Base-by-base conservation (phyloP, 2,888 invertebrate species). In the Scelioninae gen. 1 region DNA sequence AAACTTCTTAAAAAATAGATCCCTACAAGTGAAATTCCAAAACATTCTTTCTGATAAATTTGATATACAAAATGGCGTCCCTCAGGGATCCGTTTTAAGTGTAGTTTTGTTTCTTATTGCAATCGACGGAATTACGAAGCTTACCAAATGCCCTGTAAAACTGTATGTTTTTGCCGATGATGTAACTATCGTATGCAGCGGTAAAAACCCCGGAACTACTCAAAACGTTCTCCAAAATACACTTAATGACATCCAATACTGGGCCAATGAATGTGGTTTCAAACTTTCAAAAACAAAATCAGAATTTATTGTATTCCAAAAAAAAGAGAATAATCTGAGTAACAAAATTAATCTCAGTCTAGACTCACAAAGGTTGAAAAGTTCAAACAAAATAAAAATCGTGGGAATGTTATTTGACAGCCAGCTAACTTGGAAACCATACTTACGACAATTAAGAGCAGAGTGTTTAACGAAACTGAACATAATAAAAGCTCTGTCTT, bases 11-110 rank as follows among this genome's bases (percentile, higher is more conserved):
- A 31, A 11, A 43, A 0, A 69, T 3, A 69, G 78, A 56, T 13
- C 11, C 0, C 69, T 77, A 15, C 31, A 75, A 66, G 72, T 82
- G 0, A 78, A 84, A 89, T 76, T 83, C 81, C 51, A 75, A 83
- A 23, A 55, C 15, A 31, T n/a, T 1, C 47, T 55, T 0, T 82
- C 55, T 0, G 38, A 43, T n/a, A 72, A 23, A 45, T 16, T n/a
- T 0, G 13, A 31, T 11, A 40, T 77, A n/a, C 15, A 66, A 62
- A 78, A 75, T 11, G 75, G 69, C 9, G 69, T 78, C 8, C 78
- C 82, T 0, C 82, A 75, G 45, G 69, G 75, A 1, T 78, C 75
- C 0, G 78, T 62, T 0, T 5, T 78, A 0, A 78, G 78, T 31
- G 69, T 71, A n/a, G 63, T 78, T 15, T 32, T 69, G 2, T 82